Conservation (phyloP, 2,113 vertebrate genomes). For the Rhinopomastus cyanomelas region DNA sequence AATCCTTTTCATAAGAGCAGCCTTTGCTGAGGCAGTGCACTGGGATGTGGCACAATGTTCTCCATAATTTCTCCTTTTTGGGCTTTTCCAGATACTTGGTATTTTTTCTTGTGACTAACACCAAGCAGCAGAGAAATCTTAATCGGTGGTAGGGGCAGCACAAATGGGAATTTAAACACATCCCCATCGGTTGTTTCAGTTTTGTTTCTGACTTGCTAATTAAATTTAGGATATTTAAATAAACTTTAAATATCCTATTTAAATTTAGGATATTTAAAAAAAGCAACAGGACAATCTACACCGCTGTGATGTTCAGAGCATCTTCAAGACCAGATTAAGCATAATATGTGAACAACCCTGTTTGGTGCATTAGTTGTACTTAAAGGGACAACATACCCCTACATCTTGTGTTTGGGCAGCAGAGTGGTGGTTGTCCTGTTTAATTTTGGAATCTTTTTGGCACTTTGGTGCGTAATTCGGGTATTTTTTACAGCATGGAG, state of each 20-base stretch:
- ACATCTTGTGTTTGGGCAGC: not conserved
- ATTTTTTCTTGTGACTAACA: not conserved
- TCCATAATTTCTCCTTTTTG: not conserved
- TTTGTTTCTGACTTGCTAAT: not conserved
- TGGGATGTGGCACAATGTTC: not conserved
- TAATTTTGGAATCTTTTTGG: not conserved
- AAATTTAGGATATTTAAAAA: too few species aligned
- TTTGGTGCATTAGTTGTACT: not conserved
- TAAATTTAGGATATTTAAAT: not conserved
- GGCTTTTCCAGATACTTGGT: not conserved
- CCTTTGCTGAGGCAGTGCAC: constrained; percentile 43
- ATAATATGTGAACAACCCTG: not conserved
- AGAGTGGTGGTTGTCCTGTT: not conserved
- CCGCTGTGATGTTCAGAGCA: fast-evolving
- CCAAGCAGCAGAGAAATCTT: constrained; percentile 53
- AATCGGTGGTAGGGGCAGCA: constrained; percentile 38
- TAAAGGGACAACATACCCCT: not conserved
- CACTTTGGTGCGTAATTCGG: not conserved
- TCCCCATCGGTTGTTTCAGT: not conserved
- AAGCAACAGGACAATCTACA: too few species aligned
- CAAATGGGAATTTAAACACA: constrained; percentile 60
- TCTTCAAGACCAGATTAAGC: not conserved
- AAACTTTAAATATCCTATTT: too few species aligned
- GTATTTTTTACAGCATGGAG: not conserved
- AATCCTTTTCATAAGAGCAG: constrained; percentile 59